phyloP scores from a whole-genome alignment of 2,113 vertebrate genomes.

The Brachionichthys hirsutus region DNA sequence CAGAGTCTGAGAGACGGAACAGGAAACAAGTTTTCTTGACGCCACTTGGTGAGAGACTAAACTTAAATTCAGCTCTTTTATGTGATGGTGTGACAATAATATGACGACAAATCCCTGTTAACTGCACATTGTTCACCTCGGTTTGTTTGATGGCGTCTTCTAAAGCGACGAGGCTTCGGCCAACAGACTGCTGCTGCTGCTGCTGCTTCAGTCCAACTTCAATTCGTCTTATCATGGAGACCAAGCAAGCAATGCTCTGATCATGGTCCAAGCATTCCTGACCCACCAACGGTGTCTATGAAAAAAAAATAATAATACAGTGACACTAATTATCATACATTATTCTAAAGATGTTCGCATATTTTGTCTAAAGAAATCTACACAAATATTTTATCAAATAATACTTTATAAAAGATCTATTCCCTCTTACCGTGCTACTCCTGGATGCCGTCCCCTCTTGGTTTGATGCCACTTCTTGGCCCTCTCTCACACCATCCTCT shows the following conservation, averaged over 20 bases:
- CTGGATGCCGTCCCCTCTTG: conserved; percentile 16
- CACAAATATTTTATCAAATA: not conserved
- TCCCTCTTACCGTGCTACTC: conserved; percentile 57
- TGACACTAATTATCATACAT: no score
- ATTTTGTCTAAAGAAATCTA: no score
- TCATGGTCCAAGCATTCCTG: conserved; percentile 88
- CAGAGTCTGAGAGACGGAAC: conserved; percentile 76
- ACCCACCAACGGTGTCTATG: conserved; percentile 81
- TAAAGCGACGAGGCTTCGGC: conserved; percentile 74
- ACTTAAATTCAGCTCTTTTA: conserved; percentile 23
- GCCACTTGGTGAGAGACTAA: conserved; percentile 9
- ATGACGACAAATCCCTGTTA: not conserved
- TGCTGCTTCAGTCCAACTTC: conserved; percentile 87
- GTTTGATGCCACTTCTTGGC: not conserved
- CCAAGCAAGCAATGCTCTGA: conserved; percentile 84
- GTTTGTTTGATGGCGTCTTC: conserved; percentile 82
- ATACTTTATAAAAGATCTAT: not conserved
- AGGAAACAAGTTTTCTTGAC: conserved; percentile 18
- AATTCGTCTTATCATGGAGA: conserved; percentile 88
- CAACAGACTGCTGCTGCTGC: conserved; percentile 78
- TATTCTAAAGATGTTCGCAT: no score
- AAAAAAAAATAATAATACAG: not conserved
- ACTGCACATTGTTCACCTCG: conserved; percentile 75
- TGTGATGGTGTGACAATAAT: not conserved
- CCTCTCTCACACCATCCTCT: conserved; percentile 10